A percentile compares a stretch with the other conserved stretches of the same genome.
phyloP scores from a whole-genome alignment of 1,140 invertebrate genomes.

The Drosophila paulistorum region DNA sequence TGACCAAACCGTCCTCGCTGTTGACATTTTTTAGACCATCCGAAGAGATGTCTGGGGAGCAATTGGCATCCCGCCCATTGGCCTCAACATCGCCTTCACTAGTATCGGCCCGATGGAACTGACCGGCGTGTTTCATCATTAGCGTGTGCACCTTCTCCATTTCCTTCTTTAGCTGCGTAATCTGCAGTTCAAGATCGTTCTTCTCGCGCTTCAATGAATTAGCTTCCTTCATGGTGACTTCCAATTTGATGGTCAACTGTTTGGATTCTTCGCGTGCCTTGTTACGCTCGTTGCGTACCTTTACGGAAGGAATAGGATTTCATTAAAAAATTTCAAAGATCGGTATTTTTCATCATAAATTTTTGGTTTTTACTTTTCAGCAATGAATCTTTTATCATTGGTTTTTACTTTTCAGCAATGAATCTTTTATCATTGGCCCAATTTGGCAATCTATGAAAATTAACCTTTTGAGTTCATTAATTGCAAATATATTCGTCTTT shows the following conservation, averaged over 20 bases:
- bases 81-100: slow-evolving; percentile 72
- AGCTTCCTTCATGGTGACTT: slow-evolving; percentile 90
- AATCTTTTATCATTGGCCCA: too few relatives aligned
- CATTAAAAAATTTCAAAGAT: too few relatives aligned
- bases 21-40: slow-evolving; percentile 82
- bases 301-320: too few relatives aligned
- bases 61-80: slow-evolving; percentile 73
- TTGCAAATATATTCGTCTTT: too few relatives aligned
- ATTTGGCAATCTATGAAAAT: too few relatives aligned
- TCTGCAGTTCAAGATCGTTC: slow-evolving; percentile 90
- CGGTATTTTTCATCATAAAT: too few relatives aligned
- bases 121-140: slow-evolving; percentile 88
- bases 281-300: slow-evolving; percentile 92
- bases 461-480: too few relatives aligned
- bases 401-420: too few relatives aligned
- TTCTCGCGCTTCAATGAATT: slow-evolving; percentile 90
- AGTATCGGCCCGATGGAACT: slow-evolving; percentile 84
- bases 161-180: slow-evolving; percentile 92
- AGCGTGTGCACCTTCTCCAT: slow-evolving; percentile 89
- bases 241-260: slow-evolving; percentile 90
- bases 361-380: too few relatives aligned
- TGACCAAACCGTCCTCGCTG: slow-evolving; percentile 83
- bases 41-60: slow-evolving; percentile 80
- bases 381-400: too few relatives aligned
- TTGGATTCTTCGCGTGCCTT: slow-evolving; percentile 94